Base-by-base conservation (phyloP, 2,888 invertebrate species). In the Pyrrhosoma nymphula region DNA sequence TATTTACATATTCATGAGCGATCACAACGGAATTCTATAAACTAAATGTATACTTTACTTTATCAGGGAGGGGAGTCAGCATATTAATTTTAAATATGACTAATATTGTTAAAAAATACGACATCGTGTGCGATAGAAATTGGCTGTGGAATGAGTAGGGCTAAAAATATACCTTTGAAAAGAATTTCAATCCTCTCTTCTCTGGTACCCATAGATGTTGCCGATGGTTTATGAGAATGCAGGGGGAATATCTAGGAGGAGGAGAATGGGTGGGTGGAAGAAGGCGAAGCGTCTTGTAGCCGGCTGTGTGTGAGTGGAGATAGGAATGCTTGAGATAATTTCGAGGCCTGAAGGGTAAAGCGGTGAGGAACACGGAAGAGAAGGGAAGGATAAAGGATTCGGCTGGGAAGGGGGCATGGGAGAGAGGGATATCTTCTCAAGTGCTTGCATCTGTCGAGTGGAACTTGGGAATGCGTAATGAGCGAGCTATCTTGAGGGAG, bases 271-370 rank as follows among this genome's bases (percentile, higher is more conserved):
- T 2, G 90, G 26, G 30, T 18, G 39, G 47, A 35, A 56, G 56
- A 20, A 90, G 60, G 20, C 20, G 47, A 47, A 47, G 47, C 47
- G 47, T 47, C 47, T 8, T 47, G 47, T 47, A 47, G 47, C 47
- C 47, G 47, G 47, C 12, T 47, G 30, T 12, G 55, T 20, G 30
- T 56, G 39, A 39, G 56, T 56, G 60, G 91, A 60, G 39, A 16
- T 20, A 47, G 47, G 35, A 60, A 63, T 63, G 91, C 91, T n/a
- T n/a, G 69, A 69, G 69, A 69, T 69, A n/a, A 91, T 63, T 63
- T 91, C 60, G 91, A 91, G 26, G 23, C 47, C 47, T 47, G 47
- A 47, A 47, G 47, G 47, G 47, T 2, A 47, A 47, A 47, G 47
- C 47, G 4, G 47, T 2, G 47, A 47, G 47, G 8, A 47, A 47